Evolutionary conservation across 2,797 vertebrate species (phyloP).

Genomic region (Spinus pinus): DNA sequence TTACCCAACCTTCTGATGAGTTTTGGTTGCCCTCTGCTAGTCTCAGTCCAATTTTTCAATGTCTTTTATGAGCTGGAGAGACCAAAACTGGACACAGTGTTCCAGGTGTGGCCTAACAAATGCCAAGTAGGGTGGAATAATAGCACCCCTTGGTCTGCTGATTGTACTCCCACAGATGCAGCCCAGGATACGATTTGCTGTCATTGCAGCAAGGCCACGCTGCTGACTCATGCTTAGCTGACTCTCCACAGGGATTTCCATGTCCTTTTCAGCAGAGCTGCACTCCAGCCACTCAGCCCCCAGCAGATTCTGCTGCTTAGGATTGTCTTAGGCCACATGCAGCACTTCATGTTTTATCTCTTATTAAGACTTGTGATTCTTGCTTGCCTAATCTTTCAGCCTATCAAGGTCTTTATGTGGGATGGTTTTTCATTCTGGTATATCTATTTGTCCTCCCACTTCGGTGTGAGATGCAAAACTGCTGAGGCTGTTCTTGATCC

Average conservation of each 20-base stretch:
- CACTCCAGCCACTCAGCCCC: neutral
- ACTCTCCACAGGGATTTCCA: neutral
- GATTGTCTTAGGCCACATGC: neutral
- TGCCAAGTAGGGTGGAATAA: neutral
- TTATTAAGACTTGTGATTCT: neutral
- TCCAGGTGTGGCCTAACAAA: neutral
- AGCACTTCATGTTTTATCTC: neutral
- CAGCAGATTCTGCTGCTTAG: neutral
- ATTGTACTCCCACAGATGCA: neutral
- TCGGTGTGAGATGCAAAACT: neutral
- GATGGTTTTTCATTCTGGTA: neutral
- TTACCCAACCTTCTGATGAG: neutral
- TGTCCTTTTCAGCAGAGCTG: neutral
- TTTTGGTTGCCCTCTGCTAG: neutral
- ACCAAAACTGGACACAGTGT: neutral
- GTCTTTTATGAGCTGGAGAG: neutral
- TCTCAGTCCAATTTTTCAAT: neutral
- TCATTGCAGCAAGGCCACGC: neutral
- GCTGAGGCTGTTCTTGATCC: neutral
- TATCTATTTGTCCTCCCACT: neutral
- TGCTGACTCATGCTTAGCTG: neutral
- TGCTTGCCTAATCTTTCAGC: neutral
- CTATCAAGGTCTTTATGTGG: neutral
- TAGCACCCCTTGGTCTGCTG: neutral
- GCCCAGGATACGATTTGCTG: neutral